These are phyloP conservation scores for Uropetala carovei DNA, from an alignment of 2,888 invertebrate species.

Conservation along the genomic window DNA sequence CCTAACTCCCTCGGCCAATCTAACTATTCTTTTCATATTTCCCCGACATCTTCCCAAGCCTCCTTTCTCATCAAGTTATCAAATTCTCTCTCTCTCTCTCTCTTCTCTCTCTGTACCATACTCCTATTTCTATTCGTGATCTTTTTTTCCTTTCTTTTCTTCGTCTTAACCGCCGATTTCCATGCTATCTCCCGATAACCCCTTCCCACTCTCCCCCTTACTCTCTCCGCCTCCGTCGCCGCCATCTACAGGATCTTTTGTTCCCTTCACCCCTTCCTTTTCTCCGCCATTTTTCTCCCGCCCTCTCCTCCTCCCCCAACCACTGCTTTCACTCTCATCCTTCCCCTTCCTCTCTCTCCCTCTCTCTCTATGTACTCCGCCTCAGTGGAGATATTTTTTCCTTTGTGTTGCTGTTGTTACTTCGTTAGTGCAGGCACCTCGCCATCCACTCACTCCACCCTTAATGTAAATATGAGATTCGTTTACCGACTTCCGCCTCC, in stretches of 20 bases:
- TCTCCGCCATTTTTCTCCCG: not conserved
- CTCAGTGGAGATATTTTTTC: not conserved
- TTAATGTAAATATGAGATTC: constrained; percentile 21
- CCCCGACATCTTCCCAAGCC: not conserved
- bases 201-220: not conserved
- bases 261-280: not conserved
- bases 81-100: not conserved
- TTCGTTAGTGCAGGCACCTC: constrained; percentile 37
- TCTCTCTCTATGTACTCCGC: not conserved
- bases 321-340: not conserved
- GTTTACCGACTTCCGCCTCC: not conserved
- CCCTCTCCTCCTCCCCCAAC: not conserved
- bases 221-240: not conserved
- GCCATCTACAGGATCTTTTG: not conserved
- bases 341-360: not conserved
- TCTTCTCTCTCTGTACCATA: not conserved
- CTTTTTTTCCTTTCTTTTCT: not conserved
- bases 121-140: not conserved
- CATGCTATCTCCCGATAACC: not conserved
- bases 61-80: not conserved
- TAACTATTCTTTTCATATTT: not conserved
- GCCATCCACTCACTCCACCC: not conserved
- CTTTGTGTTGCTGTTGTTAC: constrained; percentile 5
- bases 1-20: too few relatives aligned
- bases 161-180: not conserved